Percentiles rank a stretch among this genome's conserved stretches.
These are phyloP conservation scores for Anoncus sp. DNA, from an alignment of 2,888 invertebrate species.

Conservation along the genomic window DNA sequence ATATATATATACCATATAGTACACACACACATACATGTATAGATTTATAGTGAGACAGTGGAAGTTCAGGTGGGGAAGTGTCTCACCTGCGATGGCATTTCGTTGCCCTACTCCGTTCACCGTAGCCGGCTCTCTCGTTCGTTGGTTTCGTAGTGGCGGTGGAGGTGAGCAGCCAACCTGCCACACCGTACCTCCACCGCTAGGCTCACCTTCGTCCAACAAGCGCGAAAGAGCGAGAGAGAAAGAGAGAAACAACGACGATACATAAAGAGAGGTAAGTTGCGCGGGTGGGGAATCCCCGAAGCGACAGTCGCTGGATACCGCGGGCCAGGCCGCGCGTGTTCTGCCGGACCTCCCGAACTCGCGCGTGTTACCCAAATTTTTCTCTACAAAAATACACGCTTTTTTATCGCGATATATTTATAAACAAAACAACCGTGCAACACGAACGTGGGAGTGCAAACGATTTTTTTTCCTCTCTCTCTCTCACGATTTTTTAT, in stretches of 20 bases:
- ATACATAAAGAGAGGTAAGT: constrained; percentile 32
- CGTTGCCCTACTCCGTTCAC: constrained; percentile 74
- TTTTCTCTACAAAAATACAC: constrained; percentile 6
- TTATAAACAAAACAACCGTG: constrained; percentile 1
- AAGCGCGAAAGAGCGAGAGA: constrained; percentile 50
- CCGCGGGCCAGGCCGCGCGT: constrained; percentile 70
- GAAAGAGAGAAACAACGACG: constrained; percentile 52
- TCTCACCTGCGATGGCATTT: constrained; percentile 77
- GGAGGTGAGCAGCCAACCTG: constrained; percentile 55
- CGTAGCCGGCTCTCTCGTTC: constrained; percentile 67
- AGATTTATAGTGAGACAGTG: neutral
- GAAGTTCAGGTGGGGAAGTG: constrained; percentile 60
- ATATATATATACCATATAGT: neutral
- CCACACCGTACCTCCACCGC: constrained; percentile 45
- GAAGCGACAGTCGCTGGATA: constrained; percentile 73
- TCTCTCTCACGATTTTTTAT: constrained; percentile 9
- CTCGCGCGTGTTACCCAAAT: constrained; percentile 27
- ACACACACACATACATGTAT: constrained; percentile 1
- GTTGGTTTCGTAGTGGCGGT: constrained; percentile 53
- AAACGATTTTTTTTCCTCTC: constrained; percentile 1
- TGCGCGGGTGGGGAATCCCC: constrained; percentile 71
- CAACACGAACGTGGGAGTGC: constrained; percentile 30
- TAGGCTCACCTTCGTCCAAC: constrained; percentile 12
- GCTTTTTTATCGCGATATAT: neutral
- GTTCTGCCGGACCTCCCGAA: constrained; percentile 57